Evolutionary conservation across 2,888 invertebrate genomes (phyloP).

Genomic region (Agapostemon virescens): DNA sequence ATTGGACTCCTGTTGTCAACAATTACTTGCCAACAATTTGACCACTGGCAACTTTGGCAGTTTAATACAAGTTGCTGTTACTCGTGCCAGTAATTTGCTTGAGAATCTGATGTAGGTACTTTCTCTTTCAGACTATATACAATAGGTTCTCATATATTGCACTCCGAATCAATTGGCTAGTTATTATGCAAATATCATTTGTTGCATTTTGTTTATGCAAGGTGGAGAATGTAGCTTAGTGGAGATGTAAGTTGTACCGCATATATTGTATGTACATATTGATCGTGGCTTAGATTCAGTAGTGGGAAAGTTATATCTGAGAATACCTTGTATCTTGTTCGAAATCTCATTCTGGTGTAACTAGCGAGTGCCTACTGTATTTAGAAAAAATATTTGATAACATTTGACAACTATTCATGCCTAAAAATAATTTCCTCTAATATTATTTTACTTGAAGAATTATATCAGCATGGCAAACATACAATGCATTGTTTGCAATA

Average conservation of each 20-base stretch:
- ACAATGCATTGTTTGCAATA: constrained; percentile 95
- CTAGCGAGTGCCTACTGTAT: neutral
- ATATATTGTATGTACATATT: no score
- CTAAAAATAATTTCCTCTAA: neutral
- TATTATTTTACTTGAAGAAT: constrained; percentile 82
- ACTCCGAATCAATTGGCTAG: no score
- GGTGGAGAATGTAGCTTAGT: no score
- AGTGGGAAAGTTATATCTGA: no score
- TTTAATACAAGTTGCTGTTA: constrained; percentile 91
- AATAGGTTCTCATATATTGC: neutral
- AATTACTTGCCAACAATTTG: constrained; percentile 91
- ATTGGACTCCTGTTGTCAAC: constrained; percentile 87
- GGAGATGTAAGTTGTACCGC: no score
- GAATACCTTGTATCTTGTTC: neutral
- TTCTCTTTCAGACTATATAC: neutral
- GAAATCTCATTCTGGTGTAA: neutral
- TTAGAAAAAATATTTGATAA: neutral
- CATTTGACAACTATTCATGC: constrained; percentile 7
- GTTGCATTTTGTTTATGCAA: neutral
- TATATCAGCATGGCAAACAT: constrained; percentile 95
- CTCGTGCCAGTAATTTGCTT: constrained; percentile 90
- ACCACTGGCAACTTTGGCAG: constrained; percentile 95
- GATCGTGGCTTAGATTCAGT: no score
- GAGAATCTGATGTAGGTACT: constrained; percentile 90
- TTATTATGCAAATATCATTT: no score